Percentiles rank a stretch among this genome's conserved stretches.
Evolutionary conservation across 2,797 vertebrate species (phyloP).

Genomic region (Toxotes lorentzi): DNA sequence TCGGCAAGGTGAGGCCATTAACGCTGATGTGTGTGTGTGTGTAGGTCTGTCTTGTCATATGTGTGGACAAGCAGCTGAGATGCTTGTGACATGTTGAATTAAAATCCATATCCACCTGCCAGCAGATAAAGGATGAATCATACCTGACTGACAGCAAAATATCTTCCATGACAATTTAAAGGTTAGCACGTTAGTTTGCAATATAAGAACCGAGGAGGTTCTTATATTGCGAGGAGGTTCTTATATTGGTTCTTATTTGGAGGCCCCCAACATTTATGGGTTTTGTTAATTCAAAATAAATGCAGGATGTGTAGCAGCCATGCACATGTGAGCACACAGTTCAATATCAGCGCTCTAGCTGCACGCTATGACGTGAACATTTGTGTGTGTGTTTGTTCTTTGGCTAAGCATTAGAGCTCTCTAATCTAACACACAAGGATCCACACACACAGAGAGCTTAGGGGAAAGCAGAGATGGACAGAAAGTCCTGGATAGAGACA

Average conservation of each 20-base stretch:
- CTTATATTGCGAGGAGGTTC: not conserved
- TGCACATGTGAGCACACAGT: not conserved
- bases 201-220: not conserved
- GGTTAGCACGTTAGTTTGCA: not conserved
- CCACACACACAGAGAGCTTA: constrained; percentile 17
- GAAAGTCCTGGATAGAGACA: constrained; percentile 32
- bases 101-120: not conserved
- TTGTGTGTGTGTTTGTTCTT: constrained; percentile 8
- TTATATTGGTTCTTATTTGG: too few relatives aligned
- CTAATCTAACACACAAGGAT: not conserved
- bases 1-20: constrained; percentile 90
- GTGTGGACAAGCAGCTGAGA: not conserved
- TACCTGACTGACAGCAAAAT: not conserved
- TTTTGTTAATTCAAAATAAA: not conserved
- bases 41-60: not conserved
- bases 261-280: not conserved
- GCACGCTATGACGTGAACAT: not conserved
- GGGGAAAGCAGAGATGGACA: constrained; percentile 38
- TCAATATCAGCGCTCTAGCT: not conserved
- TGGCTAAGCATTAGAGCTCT: constrained; percentile 3
- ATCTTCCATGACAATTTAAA: not conserved
- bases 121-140: not conserved
- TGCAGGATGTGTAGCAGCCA: not conserved
- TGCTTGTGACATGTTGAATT: not conserved
- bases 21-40: not conserved